Evolutionary conservation across 2,113 vertebrate genomes (phyloP).

Genomic region (Gasterosteus aculeatus): DNA sequence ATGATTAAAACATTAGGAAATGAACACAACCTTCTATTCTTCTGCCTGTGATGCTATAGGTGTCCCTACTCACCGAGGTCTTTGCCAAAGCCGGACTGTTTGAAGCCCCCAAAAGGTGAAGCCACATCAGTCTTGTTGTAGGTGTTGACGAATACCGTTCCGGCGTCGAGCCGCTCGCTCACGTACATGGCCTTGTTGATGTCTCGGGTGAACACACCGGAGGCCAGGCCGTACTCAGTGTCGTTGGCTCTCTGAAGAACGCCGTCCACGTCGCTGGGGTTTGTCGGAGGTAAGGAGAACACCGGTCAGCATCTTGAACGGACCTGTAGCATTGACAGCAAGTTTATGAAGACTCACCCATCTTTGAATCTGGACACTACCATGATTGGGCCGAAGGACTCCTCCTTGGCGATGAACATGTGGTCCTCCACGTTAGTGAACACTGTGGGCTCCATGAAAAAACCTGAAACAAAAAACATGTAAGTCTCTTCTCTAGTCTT

Average conservation of each 20-base stretch:
- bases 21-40: neutral
- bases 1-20: neutral
- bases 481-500: no score
- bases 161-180: conserved; percentile 93
- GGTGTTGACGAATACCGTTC: conserved; percentile 96
- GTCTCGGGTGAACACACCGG: conserved; percentile 95
- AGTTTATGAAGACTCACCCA: conserved; percentile 77
- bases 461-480: conserved; percentile 73
- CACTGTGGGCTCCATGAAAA: conserved; percentile 89
- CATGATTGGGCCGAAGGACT: conserved; percentile 97
- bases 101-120: conserved; percentile 95
- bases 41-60: neutral
- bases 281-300: neutral
- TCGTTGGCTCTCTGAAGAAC: conserved; percentile 91
- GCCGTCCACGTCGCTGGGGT: conserved; percentile 87
- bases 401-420: conserved; percentile 89
- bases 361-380: conserved; percentile 95
- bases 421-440: conserved; percentile 87
- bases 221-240: conserved; percentile 95
- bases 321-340: neutral
- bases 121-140: conserved; percentile 99
- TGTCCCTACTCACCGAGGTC: conserved; percentile 86
- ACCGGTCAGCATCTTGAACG: accelerated
- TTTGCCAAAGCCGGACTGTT: conserved; percentile 97
- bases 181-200: conserved; percentile 96